Evolutionary conservation across 1,140 invertebrate species (phyloP).

Genomic region (Cephus cinctus): DNA sequence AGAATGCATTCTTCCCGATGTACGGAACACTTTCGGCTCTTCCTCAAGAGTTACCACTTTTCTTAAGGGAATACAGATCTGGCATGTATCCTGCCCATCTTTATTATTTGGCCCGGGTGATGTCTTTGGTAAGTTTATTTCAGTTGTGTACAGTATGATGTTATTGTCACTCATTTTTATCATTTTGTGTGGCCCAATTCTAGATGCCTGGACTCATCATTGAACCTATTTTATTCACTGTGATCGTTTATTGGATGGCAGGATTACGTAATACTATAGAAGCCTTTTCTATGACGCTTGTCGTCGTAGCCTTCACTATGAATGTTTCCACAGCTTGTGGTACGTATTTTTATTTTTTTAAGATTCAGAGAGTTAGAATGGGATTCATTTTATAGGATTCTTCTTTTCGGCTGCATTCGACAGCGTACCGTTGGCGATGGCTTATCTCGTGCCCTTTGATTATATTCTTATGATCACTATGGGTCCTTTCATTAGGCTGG

Average conservation of each 20-base stretch:
- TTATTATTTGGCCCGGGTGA: conserved; percentile 75
- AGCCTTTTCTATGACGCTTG: conserved; percentile 68
- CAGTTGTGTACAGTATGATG: too few species aligned
- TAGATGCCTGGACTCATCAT: conserved; percentile 77
- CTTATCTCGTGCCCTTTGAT: conserved; percentile 84
- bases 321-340: conserved; percentile 84
- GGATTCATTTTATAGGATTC: conserved; percentile 62
- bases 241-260: conserved; percentile 77
- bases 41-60: conserved; percentile 75
- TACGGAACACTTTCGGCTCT: conserved; percentile 78
- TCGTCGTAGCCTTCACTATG: conserved; percentile 71
- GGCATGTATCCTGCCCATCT: conserved; percentile 72
- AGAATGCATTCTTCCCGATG: conserved; percentile 86
- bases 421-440: conserved; percentile 75
- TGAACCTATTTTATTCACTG: conserved; percentile 73
- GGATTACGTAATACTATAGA: conserved; percentile 66
- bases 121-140: conserved; percentile 70
- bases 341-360: conserved; percentile 30
- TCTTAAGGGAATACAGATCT: conserved; percentile 74
- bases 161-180: too few species aligned
- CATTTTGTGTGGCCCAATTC: too few species aligned
- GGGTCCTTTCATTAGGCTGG: conserved; percentile 79
- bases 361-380: conserved; percentile 8
- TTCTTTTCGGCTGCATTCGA: conserved; percentile 84
- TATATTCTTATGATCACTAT: conserved; percentile 86